Conservation (phyloP, 2,888 invertebrate genomes). For the Clusia tigrina region DNA sequence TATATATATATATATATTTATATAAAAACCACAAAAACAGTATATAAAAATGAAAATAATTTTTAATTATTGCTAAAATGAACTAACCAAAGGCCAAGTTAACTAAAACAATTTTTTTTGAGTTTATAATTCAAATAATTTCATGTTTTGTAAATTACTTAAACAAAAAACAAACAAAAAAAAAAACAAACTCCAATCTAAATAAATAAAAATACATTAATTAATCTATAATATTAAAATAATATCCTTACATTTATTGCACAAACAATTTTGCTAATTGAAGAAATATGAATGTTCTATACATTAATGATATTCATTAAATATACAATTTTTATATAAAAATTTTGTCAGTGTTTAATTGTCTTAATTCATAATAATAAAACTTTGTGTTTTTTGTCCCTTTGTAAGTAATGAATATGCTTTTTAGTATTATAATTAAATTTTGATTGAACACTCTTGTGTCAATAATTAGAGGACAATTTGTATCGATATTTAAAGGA, state of each 20-base stretch:
- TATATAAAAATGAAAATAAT: conserved; percentile 37
- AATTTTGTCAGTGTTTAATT: conserved; percentile 36
- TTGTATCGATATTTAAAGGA: neutral
- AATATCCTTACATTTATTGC: conserved; percentile 28
- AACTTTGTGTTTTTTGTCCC: neutral
- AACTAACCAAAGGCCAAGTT: conserved; percentile 67
- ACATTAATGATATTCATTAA: neutral
- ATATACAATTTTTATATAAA: conserved; percentile 26
- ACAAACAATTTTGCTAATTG: conserved; percentile 35
- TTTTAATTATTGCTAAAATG: conserved; percentile 49
- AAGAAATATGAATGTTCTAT: conserved; percentile 40
- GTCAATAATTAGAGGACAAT: neutral
- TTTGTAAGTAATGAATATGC: neutral
- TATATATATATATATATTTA: conserved; percentile 42
- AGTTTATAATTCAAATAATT: neutral
- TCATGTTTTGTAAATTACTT: conserved; percentile 15
- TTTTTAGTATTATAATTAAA: neutral
- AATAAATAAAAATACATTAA: neutral
- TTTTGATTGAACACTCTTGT: no score
- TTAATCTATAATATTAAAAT: conserved; percentile 14
- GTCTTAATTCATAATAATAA: conserved; percentile 23
- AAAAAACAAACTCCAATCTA: neutral
- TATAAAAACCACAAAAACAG: no score
- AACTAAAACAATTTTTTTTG: conserved; percentile 52
- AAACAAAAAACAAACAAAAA: conserved; percentile 13